phyloP scores from a whole-genome alignment of 2,888 invertebrate genomes.

The Panzeria rudis region DNA sequence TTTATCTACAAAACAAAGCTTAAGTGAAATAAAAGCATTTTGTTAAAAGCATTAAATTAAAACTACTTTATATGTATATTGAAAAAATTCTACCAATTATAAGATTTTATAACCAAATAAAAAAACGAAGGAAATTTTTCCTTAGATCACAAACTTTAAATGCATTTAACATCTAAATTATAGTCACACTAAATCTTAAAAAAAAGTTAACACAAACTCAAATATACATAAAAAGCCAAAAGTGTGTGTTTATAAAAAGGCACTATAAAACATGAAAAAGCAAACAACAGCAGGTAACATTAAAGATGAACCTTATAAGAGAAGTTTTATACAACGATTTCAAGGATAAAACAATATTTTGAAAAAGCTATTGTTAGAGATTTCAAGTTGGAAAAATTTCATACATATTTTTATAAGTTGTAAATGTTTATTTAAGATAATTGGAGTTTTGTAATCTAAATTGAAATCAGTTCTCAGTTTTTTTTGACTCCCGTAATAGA shows the following conservation, averaged over 20 bases:
- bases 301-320: slow-evolving; percentile 48
- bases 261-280: slow-evolving; percentile 38
- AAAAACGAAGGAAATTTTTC: slow-evolving; percentile 44
- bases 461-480: too few relatives aligned
- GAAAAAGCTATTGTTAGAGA: not conserved
- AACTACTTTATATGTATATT: not conserved
- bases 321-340: slow-evolving; percentile 40
- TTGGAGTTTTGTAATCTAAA: too few relatives aligned
- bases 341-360: not conserved
- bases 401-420: too few relatives aligned
- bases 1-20: slow-evolving; percentile 41
- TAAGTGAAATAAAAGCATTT: slow-evolving; percentile 50
- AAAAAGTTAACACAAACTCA: slow-evolving; percentile 27
- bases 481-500: too few relatives aligned
- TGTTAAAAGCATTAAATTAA: slow-evolving; percentile 49
- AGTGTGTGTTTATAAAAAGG: not conserved
- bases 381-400: not conserved
- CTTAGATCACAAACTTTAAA: slow-evolving; percentile 51
- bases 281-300: slow-evolving; percentile 67
- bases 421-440: too few relatives aligned
- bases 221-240: slow-evolving; percentile 35
- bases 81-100: slow-evolving; percentile 45
- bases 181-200: slow-evolving; percentile 65
- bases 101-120: slow-evolving; percentile 30
- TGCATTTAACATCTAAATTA: slow-evolving; percentile 73